Conservation (phyloP, 2,888 invertebrate genomes). For the Dasypolia templi region DNA sequence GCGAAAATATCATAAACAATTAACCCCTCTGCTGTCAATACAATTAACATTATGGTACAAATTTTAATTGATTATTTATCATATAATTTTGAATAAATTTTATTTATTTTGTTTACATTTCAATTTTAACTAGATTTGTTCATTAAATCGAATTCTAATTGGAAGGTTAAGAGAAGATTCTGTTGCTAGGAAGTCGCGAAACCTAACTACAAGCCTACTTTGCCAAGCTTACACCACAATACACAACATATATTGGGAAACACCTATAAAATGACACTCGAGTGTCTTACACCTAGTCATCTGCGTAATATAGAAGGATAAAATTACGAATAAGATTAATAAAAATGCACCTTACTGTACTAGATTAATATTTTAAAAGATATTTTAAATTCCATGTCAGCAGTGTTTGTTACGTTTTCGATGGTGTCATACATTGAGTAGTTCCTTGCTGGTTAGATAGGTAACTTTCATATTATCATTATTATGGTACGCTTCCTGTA, state of each 20-base stretch:
- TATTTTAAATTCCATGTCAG: slow-evolving; percentile 74
- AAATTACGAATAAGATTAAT: slow-evolving; percentile 87
- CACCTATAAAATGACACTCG: slow-evolving; percentile 85
- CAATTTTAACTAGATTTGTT: slow-evolving; percentile 76
- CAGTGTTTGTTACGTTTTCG: slow-evolving; percentile 65
- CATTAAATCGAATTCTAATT: slow-evolving; percentile 83
- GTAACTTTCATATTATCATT: slow-evolving; percentile 74
- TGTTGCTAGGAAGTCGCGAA: slow-evolving; percentile 88
- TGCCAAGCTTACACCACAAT: slow-evolving; percentile 87
- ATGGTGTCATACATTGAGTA: slow-evolving; percentile 53
- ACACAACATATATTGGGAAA: slow-evolving; percentile 87
- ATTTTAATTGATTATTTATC: slow-evolving; percentile 65
- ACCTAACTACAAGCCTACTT: slow-evolving; percentile 88
- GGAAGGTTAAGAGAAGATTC: slow-evolving; percentile 88
- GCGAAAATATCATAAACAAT: slow-evolving; percentile 79
- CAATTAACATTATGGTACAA: slow-evolving; percentile 65
- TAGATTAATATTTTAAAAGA: slow-evolving; percentile 84
- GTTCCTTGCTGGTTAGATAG: slow-evolving; percentile 66
- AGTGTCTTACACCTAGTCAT: slow-evolving; percentile 85
- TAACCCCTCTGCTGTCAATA: slow-evolving; percentile 68
- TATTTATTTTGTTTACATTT: slow-evolving; percentile 81
- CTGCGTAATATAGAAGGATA: slow-evolving; percentile 86
- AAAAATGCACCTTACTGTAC: slow-evolving; percentile 87
- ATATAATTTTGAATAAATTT: slow-evolving; percentile 69
- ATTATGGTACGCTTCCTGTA: slow-evolving; percentile 63